These are phyloP conservation scores for Phanerotoma sp. DNA, from an alignment of 2,888 invertebrate species.

Conservation along the genomic window DNA sequence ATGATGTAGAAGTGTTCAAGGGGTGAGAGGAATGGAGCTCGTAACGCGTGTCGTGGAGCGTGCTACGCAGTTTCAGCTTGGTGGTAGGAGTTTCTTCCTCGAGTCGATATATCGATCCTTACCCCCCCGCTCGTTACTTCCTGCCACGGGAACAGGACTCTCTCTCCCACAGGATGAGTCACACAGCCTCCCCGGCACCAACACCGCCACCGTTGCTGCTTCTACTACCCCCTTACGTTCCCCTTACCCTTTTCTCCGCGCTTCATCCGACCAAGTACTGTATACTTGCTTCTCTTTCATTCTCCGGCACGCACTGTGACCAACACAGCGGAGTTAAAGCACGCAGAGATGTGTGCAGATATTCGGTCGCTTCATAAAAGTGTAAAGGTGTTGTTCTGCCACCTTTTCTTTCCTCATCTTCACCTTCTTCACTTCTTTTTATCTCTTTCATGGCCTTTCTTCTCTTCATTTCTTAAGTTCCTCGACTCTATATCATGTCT, in stretches of 20 bases:
- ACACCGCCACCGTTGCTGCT: constrained; percentile 13
- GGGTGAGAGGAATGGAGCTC: constrained; percentile 6
- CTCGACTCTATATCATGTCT: constrained; percentile 13
- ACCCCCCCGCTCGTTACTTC: constrained; percentile 53
- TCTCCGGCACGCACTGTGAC: constrained; percentile 18
- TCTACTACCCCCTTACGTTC: neutral
- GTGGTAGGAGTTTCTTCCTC: constrained; percentile 44
- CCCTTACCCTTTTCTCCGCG: constrained; percentile 52
- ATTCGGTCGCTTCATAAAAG: neutral
- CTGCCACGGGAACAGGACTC: constrained; percentile 56
- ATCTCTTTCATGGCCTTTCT: constrained; percentile 27
- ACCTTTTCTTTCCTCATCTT: constrained; percentile 2
- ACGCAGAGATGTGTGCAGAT: constrained; percentile 23
- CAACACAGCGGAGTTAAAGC: constrained; percentile 34
- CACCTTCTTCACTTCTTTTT: constrained; percentile 10
- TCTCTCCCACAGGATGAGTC: constrained; percentile 56
- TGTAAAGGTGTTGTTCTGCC: neutral
- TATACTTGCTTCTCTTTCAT: neutral
- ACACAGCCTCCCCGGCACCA: constrained; percentile 54
- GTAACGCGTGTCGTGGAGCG: constrained; percentile 34
- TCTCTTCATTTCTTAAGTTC: constrained; percentile 22
- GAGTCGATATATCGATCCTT: constrained; percentile 58
- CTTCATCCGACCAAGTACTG: too few relatives aligned
- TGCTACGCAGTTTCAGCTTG: constrained; percentile 52
- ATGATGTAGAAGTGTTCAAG: neutral